Evolutionary conservation across 2,888 invertebrate genomes (phyloP), one percentile per base, ranked within the genome.

Genomic region (Ryuthela nishihirai): DNA sequence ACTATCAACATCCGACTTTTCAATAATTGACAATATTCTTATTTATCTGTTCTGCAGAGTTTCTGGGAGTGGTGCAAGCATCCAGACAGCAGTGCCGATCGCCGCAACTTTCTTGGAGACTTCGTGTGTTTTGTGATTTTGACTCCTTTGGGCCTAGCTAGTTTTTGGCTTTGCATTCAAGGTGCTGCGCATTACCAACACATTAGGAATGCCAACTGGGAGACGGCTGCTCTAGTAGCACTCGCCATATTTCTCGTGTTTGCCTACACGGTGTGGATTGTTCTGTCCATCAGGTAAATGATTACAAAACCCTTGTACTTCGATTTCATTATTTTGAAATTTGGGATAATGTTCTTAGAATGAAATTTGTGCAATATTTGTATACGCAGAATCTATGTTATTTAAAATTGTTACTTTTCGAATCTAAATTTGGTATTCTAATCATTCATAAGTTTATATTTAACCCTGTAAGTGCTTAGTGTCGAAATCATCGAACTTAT

Each of bases 151-250:
- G 60, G 54, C 2, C 18, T 54, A 1, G 45, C 46, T 3, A 54
- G 53, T 1, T 49, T 54, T 20, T 60, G 49, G 48, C 21, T 60
- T 12, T 60, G 60, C 24, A 32, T 39, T 0, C 41, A 60, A 24
- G 60, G 60, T 4, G 60, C 60, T n/a, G 17, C 45, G 2, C 54
- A 60, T 23, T 60, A 45, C 20, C 45, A 54, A 21, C 23, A 15
- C 2, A 43, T 46, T 9, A 49, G 42, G 36, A 49, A 26, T 23
- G 44, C 49, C 17, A 36, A 41, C 3, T 26, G 49, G 24, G 60
- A 60, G 12, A 50, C 54, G 4, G 29, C 42, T 9, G 54, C 54
- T 2, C 25, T 60, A 2, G 32, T 60, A 7, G 34, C 20, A 1
- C 38, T 60, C 21, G 54, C 49, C 3, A 9, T 54, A 4, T 60